Conservation (phyloP, 2,888 invertebrate genomes). For the Lasioglossum vierecki region DNA sequence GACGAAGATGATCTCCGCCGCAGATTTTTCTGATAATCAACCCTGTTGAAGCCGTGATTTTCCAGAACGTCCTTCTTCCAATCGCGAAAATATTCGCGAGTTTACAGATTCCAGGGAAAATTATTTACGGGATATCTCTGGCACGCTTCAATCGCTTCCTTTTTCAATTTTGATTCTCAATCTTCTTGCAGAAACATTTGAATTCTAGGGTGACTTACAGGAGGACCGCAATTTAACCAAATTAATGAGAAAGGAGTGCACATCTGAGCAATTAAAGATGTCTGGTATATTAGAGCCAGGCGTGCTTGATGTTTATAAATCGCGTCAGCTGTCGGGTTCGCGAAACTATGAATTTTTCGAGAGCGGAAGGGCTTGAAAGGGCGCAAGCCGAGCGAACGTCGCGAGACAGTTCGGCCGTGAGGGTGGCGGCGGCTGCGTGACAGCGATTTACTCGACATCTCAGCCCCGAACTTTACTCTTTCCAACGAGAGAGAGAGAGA, state of each 20-base stretch:
- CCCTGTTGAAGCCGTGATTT: background rate
- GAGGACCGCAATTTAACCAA: too few relatives aligned
- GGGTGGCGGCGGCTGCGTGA: background rate
- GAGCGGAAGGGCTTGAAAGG: conserved; percentile 16
- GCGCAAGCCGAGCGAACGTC: conserved; percentile 12
- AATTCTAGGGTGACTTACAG: too few relatives aligned
- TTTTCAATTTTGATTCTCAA: background rate
- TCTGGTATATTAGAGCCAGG: conserved; percentile 57
- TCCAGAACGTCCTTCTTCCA: background rate
- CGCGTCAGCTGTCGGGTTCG: conserved; percentile 62
- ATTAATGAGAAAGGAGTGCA: background rate
- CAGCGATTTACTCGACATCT: conserved; percentile 8
- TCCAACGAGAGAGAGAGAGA: background rate
- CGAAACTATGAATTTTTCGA: conserved; percentile 65
- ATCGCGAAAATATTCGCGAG: background rate
- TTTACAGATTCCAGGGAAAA: background rate
- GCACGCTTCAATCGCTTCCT: background rate
- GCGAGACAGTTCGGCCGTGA: conserved; percentile 9
- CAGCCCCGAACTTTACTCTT: conserved; percentile 12
- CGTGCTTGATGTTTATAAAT: conserved; percentile 62
- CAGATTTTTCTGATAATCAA: background rate
- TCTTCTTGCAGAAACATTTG: background rate
- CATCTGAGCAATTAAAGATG: conserved; percentile 59
- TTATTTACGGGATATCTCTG: background rate
- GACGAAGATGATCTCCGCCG: background rate